phyloP scores from a whole-genome alignment of 2,797 vertebrate species.

The Dermochelys coriacea region DNA sequence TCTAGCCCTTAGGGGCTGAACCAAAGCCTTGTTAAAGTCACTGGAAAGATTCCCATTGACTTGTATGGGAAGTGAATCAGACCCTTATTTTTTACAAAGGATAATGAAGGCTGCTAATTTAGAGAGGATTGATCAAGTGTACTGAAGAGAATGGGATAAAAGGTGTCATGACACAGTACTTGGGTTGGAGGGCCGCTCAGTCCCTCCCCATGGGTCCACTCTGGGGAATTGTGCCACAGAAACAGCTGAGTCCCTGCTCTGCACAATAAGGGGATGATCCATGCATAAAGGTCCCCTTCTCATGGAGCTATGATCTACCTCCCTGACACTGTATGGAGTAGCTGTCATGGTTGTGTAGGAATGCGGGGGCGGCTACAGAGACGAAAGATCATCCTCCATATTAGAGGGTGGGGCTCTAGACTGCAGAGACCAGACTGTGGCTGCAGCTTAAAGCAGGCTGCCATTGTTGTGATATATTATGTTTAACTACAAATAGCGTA shows the following conservation, averaged over 20 bases:
- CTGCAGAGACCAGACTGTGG: not conserved
- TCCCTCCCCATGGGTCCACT: not conserved
- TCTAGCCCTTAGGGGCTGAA: not conserved
- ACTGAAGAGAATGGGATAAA: not conserved
- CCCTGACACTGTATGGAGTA: not conserved
- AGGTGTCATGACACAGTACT: not conserved
- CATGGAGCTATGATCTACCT: not conserved
- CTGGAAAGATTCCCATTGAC: not conserved
- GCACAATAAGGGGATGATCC: accelerated
- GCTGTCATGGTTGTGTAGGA: not conserved
- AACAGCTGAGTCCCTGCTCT: accelerated
- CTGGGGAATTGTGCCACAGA: not conserved
- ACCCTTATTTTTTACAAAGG: not conserved
- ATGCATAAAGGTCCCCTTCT: not conserved
- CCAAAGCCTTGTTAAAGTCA: not conserved
- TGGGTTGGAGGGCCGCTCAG: not conserved
- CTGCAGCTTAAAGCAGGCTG: not conserved
- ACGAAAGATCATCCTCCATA: not conserved
- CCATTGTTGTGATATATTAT: not conserved
- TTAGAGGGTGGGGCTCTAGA: not conserved
- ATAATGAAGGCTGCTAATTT: not conserved
- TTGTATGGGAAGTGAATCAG: not conserved
- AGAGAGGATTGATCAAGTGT: not conserved
- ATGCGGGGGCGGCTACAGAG: not conserved
- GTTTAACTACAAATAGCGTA: not conserved